These are phyloP conservation scores for Coracias cyanogaster DNA, from an alignment of 2,797 vertebrate species.

Conservation along the genomic window DNA sequence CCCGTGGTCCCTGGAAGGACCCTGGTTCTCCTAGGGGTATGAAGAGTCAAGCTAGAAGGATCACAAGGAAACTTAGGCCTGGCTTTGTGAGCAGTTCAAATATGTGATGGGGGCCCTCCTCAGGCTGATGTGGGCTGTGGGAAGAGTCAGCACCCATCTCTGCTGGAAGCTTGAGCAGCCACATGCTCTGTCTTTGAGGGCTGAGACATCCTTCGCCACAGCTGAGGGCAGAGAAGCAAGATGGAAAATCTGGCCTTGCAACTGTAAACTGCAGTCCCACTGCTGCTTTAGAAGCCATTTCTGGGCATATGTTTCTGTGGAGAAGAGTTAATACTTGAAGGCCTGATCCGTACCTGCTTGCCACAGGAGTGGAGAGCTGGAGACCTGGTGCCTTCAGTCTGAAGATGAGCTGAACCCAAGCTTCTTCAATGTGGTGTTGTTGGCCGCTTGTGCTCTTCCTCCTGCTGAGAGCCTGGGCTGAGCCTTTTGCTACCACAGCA, in stretches of 20 bases:
- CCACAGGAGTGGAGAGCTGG: neutral
- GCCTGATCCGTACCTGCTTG: neutral
- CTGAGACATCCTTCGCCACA: neutral
- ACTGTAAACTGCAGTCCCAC: neutral
- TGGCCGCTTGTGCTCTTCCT: neutral
- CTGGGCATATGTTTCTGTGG: rapidly evolving
- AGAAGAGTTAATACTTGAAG: neutral
- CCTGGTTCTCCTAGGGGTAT: neutral
- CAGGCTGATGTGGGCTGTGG: neutral
- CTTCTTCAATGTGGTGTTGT: rapidly evolving
- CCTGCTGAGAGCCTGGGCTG: neutral
- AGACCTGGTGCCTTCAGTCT: neutral
- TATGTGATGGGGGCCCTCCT: neutral
- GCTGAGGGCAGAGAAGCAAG: neutral
- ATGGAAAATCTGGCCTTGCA: neutral
- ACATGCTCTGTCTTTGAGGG: neutral
- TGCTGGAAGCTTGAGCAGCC: neutral
- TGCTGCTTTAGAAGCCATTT: neutral
- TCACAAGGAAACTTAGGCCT: neutral
- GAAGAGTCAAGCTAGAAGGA: neutral
- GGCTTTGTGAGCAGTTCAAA: neutral
- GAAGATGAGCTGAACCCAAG: neutral
- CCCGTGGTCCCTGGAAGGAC: neutral
- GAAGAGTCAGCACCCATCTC: neutral
- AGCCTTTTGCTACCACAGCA: neutral